A percentile compares a stretch with the other conserved stretches of the same genome.
Evolutionary conservation across 2,888 invertebrate species (phyloP).

Genomic region (Cerastoderma edule): DNA sequence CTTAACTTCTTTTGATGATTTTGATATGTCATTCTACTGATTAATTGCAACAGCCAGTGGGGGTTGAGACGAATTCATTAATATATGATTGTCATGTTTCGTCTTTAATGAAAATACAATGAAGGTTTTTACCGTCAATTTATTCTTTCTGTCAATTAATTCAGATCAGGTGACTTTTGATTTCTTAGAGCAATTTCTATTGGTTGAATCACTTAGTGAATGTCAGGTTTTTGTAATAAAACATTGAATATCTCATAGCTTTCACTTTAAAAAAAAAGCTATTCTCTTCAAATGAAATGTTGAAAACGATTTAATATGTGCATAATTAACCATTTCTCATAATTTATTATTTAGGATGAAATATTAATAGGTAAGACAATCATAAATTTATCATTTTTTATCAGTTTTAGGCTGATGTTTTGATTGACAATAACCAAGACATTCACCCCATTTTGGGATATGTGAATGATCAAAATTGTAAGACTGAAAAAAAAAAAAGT

Average conservation of each 20-base stretch:
- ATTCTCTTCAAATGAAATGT: conserved; percentile 7
- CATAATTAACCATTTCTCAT: conserved; percentile 32
- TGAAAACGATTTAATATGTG: conserved; percentile 28
- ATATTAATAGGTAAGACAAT: conserved; percentile 28
- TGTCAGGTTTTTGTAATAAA: conserved; percentile 31
- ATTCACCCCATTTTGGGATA: no score
- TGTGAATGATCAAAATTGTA: no score
- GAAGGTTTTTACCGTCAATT: no score
- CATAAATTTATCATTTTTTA: conserved; percentile 5
- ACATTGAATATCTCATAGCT: conserved; percentile 8
- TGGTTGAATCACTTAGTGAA: conserved; percentile 11
- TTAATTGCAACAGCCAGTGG: no score
- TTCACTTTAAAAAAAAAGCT: conserved; percentile 14
- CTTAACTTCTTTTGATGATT: no score
- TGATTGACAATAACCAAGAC: conserved; percentile 24
- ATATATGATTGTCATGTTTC: no score
- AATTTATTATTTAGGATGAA: conserved; percentile 34
- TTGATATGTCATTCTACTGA: no score
- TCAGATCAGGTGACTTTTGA: conserved; percentile 29
- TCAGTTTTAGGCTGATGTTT: conserved; percentile 1
- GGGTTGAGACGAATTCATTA: no score
- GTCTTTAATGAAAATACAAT: no score
- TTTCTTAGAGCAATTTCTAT: conserved; percentile 31
- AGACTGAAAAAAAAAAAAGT: no score
- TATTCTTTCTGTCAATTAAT: conserved; percentile 12